Conservation (phyloP, 2,888 invertebrate genomes). For the Apodemia zela region DNA sequence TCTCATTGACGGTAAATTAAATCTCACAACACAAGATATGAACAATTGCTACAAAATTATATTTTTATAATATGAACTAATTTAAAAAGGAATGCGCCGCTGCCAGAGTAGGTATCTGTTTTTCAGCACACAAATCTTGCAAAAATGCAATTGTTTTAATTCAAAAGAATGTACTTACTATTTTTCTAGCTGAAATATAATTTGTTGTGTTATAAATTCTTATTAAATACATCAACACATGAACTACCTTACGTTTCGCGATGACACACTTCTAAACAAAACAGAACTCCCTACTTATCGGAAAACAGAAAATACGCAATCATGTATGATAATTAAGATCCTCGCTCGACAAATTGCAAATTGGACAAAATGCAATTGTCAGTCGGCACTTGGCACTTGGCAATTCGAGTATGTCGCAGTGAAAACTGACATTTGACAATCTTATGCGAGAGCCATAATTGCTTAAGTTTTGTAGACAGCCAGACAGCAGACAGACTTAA, state of each 20-base stretch:
- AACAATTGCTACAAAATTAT: background rate
- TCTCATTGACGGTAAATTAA: too few relatives aligned
- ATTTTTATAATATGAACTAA: too few relatives aligned
- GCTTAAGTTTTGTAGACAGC: too few relatives aligned
- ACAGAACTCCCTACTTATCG: background rate
- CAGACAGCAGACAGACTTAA: too few relatives aligned
- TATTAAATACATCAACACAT: background rate
- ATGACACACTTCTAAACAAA: background rate
- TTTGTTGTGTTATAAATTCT: background rate
- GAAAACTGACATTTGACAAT: too few relatives aligned
- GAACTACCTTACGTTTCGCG: background rate
- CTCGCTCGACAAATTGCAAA: background rate
- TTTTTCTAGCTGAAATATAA: background rate
- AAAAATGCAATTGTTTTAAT: background rate
- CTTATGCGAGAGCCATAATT: too few relatives aligned
- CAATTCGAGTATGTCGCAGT: too few relatives aligned
- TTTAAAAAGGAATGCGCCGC: background rate
- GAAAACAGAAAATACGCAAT: background rate
- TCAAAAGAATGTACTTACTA: constrained; percentile 1
- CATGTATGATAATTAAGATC: background rate
- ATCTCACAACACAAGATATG: too few relatives aligned
- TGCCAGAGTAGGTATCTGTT: background rate
- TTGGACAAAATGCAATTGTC: background rate
- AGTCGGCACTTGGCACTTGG: background rate
- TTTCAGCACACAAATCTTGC: background rate